Conservation (phyloP, 2,797 vertebrate genomes). For the Oophaga sylvatica region DNA sequence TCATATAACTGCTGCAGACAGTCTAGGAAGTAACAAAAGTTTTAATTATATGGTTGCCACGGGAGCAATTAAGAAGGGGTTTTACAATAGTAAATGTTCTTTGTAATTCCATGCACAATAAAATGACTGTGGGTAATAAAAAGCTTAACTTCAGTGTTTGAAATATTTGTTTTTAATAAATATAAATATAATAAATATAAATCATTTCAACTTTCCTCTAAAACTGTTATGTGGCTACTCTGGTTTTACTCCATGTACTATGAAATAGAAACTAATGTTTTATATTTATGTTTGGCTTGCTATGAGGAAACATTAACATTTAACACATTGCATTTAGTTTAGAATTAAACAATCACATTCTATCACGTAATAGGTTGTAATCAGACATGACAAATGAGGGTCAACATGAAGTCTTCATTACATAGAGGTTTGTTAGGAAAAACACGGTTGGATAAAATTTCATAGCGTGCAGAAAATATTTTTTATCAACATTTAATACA, state of each 20-base stretch:
- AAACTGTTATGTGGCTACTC: neutral
- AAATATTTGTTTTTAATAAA: neutral
- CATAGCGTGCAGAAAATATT: constrained; percentile 25
- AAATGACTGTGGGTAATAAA: neutral
- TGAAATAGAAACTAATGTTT: neutral
- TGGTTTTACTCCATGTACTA: constrained; percentile 2
- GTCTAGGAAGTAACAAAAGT: no score
- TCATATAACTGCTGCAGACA: no score
- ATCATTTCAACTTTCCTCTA: neutral
- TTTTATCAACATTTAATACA: constrained; percentile 8
- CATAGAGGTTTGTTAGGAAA: constrained; percentile 28
- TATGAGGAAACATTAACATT: constrained; percentile 15
- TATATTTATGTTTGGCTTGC: constrained; percentile 5
- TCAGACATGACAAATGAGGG: constrained; percentile 51
- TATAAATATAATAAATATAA: neutral
- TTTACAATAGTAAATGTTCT: no score
- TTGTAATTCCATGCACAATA: neutral
- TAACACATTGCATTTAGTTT: constrained; percentile 27
- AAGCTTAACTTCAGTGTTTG: neutral
- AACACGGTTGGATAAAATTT: constrained; percentile 35
- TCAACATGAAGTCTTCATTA: constrained; percentile 45
- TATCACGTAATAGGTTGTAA: constrained; percentile 52
- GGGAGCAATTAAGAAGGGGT: no score
- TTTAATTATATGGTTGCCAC: no score
- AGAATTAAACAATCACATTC: constrained; percentile 37